Conservation (phyloP, 2,888 invertebrate species). For the Chymomyza fuscimana region DNA sequence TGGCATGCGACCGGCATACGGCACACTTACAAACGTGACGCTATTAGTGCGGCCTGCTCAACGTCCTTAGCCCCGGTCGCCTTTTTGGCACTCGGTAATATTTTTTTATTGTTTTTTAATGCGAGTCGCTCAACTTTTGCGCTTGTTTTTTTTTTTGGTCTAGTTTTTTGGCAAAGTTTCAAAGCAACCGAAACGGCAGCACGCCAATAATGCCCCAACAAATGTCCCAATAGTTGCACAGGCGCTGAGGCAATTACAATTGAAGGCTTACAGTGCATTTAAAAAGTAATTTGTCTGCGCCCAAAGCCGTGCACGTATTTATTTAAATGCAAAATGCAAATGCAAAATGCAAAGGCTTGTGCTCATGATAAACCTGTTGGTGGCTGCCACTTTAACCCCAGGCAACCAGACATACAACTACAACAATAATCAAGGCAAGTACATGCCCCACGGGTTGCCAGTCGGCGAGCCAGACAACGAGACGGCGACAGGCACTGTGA, state of each 20-base stretch:
- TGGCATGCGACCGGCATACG: constrained; percentile 45
- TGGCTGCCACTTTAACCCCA: neutral
- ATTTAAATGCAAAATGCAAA: constrained; percentile 69
- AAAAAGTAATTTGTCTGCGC: constrained; percentile 78
- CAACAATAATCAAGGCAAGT: constrained; percentile 4
- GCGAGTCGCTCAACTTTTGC: constrained; percentile 53
- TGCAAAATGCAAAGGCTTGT: constrained; percentile 19
- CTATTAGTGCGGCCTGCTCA: constrained; percentile 70
- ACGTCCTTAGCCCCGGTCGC: constrained; percentile 7
- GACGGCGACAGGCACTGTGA: constrained; percentile 24
- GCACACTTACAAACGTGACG: constrained; percentile 74
- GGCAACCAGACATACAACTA: neutral
- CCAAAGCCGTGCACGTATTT: constrained; percentile 77
- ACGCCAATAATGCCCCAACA: neutral
- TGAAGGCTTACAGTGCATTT: constrained; percentile 77
- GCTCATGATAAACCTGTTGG: constrained; percentile 27
- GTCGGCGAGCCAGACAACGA: constrained; percentile 7
- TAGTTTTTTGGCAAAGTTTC: constrained; percentile 65
- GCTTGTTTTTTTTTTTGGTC: constrained; percentile 23
- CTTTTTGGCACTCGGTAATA: constrained; percentile 52
- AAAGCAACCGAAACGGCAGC: constrained; percentile 43
- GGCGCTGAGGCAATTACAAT: constrained; percentile 65
- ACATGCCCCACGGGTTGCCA: constrained; percentile 5
- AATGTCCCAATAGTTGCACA: constrained; percentile 15
- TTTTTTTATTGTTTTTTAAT: constrained; percentile 69